A percentile compares a stretch with the other conserved stretches of the same genome.
Conservation (phyloP, 2,113 vertebrate species). For the Sturnus vulgaris region DNA sequence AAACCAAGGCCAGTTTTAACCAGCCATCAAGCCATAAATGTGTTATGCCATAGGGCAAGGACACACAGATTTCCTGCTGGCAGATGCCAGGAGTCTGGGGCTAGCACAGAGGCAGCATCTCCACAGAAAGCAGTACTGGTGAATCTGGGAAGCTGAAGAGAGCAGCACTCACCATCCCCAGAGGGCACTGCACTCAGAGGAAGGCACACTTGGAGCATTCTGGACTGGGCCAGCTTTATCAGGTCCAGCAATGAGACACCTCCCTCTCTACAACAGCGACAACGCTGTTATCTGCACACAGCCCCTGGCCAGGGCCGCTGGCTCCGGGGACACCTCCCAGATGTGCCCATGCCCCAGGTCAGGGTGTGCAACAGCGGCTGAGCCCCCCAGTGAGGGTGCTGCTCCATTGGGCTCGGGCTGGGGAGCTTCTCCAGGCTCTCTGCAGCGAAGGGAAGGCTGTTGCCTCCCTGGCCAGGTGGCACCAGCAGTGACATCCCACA, state of each 20-base stretch:
- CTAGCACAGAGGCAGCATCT: accelerated
- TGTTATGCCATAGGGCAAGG: neutral
- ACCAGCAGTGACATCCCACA: accelerated
- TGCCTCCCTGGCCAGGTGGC: accelerated
- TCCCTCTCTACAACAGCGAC: neutral
- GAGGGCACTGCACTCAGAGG: accelerated
- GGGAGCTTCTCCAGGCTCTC: neutral
- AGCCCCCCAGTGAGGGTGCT: accelerated
- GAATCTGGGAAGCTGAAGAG: accelerated
- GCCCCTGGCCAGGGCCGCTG: accelerated
- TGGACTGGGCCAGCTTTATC: neutral
- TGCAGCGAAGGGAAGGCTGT: accelerated
- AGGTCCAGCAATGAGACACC: neutral
- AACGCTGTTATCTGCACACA: neutral
- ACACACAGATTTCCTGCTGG: neutral
- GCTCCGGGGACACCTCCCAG: accelerated
- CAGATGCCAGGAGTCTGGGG: neutral
- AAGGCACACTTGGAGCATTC: neutral
- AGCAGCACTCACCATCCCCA: accelerated
- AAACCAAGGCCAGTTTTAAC: neutral
- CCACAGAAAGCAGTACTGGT: neutral
- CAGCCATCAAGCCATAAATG: neutral
- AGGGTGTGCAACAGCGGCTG: accelerated
- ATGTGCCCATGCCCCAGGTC: accelerated
- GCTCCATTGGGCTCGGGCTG: accelerated